A percentile compares a stretch with the other conserved stretches of the same genome.
These are phyloP conservation scores for Sesia apiformis DNA, from an alignment of 2,888 invertebrate genomes.

Conservation along the genomic window DNA sequence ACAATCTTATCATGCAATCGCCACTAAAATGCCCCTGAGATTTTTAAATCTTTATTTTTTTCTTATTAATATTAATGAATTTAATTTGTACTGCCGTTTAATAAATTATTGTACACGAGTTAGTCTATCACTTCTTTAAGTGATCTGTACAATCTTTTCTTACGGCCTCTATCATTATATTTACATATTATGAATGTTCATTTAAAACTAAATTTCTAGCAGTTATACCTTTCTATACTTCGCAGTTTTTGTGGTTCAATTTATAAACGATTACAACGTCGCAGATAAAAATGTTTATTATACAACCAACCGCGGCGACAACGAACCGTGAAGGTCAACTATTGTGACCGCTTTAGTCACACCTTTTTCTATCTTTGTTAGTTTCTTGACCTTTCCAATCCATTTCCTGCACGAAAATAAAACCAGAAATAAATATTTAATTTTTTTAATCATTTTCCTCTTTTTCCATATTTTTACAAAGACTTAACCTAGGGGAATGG, in stretches of 20 bases:
- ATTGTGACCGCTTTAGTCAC: constrained; percentile 31
- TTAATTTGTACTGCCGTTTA: no score
- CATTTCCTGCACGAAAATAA: constrained; percentile 23
- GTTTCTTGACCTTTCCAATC: constrained; percentile 25
- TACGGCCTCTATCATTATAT: neutral
- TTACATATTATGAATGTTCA: neutral
- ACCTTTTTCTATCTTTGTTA: constrained; percentile 14
- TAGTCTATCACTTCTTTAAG: no score
- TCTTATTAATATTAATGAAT: no score
- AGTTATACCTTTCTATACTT: neutral
- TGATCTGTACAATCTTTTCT: neutral
- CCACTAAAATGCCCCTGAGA: no score
- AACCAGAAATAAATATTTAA: constrained; percentile 23
- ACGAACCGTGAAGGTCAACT: constrained; percentile 38
- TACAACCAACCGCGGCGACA: constrained; percentile 18
- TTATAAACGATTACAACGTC: constrained; percentile 4
- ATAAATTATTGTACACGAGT: no score
- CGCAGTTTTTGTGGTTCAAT: neutral
- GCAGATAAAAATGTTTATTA: constrained; percentile 24
- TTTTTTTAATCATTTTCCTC: constrained; percentile 43
- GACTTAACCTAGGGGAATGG: constrained; percentile 61
- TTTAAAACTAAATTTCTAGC: neutral
- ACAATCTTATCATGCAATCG: no score
- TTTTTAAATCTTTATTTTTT: no score
- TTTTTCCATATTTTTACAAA: constrained; percentile 50